Evolutionary conservation across 1,140 invertebrate species (phyloP).

Genomic region (Drosophila paulistorum): DNA sequence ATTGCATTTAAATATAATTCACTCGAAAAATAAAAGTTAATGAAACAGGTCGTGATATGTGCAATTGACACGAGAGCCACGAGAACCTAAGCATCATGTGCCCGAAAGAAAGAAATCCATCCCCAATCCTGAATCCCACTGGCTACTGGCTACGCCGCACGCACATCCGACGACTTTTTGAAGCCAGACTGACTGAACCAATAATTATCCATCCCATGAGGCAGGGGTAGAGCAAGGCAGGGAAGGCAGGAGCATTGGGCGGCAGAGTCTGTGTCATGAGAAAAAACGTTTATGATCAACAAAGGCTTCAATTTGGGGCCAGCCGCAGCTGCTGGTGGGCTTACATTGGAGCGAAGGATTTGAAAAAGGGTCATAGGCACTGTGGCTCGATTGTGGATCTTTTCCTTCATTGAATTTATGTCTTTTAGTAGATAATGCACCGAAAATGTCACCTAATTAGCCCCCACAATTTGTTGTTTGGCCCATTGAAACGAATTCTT

Average conservation of each 20-base stretch:
- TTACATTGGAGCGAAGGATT: not conserved
- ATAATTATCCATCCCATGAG: slow-evolving; percentile 62
- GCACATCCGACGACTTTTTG: slow-evolving; percentile 22
- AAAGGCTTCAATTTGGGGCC: slow-evolving; percentile 58
- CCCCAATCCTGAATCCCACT: slow-evolving; percentile 32
- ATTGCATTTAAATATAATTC: slow-evolving; percentile 78
- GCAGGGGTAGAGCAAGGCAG: too few species aligned
- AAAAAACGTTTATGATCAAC: slow-evolving; percentile 67
- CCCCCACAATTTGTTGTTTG: too few species aligned
- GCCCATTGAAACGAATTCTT: too few species aligned
- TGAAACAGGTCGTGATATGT: slow-evolving; percentile 71
- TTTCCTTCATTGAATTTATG: too few species aligned
- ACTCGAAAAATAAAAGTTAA: slow-evolving; percentile 69
- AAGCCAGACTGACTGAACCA: slow-evolving; percentile 42
- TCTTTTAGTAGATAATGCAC: too few species aligned
- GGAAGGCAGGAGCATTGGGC: not conserved
- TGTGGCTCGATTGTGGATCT: too few species aligned
- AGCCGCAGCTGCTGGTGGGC: slow-evolving; percentile 61
- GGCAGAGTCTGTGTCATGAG: slow-evolving; percentile 43
- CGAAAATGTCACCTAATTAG: too few species aligned
- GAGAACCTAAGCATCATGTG: slow-evolving; percentile 28
- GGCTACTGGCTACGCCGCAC: slow-evolving; percentile 53
- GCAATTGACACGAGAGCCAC: slow-evolving; percentile 65
- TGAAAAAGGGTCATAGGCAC: not conserved
- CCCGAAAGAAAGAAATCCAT: slow-evolving; percentile 49